phyloP scores from a whole-genome alignment of 2,797 vertebrate species.

The Babyrousa celebensis region DNA sequence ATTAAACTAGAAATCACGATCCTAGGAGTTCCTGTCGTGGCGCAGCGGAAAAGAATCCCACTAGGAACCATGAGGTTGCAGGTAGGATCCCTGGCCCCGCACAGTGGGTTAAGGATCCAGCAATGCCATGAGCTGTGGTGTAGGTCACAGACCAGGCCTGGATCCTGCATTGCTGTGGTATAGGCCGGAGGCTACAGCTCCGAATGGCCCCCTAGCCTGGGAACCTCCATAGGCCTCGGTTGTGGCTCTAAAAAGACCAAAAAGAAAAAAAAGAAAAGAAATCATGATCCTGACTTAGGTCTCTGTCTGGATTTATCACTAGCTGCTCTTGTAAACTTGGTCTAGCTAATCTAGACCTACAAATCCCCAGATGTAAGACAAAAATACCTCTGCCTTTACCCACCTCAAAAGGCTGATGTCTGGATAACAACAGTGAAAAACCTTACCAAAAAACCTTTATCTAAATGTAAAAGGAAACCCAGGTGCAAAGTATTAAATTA shows the following conservation, averaged over 20 bases:
- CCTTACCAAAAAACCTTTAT: neutral
- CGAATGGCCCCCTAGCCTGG: too few relatives aligned
- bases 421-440: slow-evolving; percentile 8
- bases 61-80: too few relatives aligned
- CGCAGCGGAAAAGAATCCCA: too few relatives aligned
- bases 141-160: too few relatives aligned
- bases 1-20: slow-evolving; percentile 5
- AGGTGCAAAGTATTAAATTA: slow-evolving; percentile 56
- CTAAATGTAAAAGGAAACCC: slow-evolving; percentile 33
- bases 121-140: too few relatives aligned
- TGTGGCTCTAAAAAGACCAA: too few relatives aligned
- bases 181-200: too few relatives aligned
- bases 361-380: neutral
- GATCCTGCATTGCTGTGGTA: too few relatives aligned
- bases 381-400: slow-evolving; percentile 2
- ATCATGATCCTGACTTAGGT: neutral
- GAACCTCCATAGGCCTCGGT: too few relatives aligned
- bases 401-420: neutral
- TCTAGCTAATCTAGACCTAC: slow-evolving; percentile 10
- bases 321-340: neutral
- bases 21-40: neutral
- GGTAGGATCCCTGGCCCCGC: too few relatives aligned
- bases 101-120: too few relatives aligned
- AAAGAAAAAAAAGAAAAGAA: too few relatives aligned
- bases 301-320: neutral